Evolutionary conservation across 2,888 invertebrate species (phyloP).

Genomic region (Pheosia gnoma): DNA sequence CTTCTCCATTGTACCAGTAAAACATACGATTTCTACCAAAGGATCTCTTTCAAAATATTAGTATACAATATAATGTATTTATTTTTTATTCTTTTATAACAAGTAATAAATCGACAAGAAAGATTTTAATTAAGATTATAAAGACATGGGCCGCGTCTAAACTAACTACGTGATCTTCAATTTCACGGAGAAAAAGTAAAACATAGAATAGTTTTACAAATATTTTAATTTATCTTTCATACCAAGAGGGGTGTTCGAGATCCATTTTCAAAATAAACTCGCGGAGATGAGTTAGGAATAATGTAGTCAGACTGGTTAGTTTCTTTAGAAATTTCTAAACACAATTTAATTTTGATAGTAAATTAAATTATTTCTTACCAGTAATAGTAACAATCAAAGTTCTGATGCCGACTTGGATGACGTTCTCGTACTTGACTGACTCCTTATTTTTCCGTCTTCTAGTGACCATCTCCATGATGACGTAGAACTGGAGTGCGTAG

Average conservation of each 20-base stretch:
- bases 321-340: too few relatives aligned
- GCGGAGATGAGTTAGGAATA: too few relatives aligned
- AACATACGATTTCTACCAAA: too few relatives aligned
- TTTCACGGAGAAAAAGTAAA: not conserved
- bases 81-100: not conserved
- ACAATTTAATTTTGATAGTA: not conserved
- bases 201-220: not conserved
- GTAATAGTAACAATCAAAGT: slow-evolving; percentile 67
- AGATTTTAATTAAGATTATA: not conserved
- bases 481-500: slow-evolving; percentile 96
- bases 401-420: slow-evolving; percentile 79
- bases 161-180: not conserved
- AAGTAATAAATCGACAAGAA: not conserved
- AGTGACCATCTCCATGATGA: slow-evolving; percentile 95
- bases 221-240: too few relatives aligned
- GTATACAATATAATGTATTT: not conserved
- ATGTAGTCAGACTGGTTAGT: too few relatives aligned
- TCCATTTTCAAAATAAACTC: too few relatives aligned
- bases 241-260: too few relatives aligned
- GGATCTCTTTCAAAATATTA: not conserved
- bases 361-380: slow-evolving; percentile 50
- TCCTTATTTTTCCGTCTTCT: slow-evolving; percentile 82
- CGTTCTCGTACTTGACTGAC: slow-evolving; percentile 70
- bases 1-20: too few relatives aligned
- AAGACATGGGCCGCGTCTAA: not conserved